A percentile compares a stretch with the other conserved stretches of the same genome.
Evolutionary conservation across 2,113 vertebrate species (phyloP).

Genomic region (Xiphorhynchus elegans): DNA sequence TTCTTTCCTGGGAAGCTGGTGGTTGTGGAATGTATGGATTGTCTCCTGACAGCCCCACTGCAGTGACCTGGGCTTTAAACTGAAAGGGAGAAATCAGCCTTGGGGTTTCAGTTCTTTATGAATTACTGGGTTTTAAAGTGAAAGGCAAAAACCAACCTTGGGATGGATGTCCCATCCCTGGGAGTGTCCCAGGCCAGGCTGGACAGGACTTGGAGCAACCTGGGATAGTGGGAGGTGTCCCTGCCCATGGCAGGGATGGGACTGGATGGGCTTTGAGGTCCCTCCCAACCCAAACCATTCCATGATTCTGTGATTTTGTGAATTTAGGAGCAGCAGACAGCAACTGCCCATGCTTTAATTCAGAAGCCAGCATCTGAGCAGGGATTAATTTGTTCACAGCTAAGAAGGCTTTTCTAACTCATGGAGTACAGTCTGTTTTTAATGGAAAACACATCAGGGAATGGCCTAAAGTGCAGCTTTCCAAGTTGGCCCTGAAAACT

Average conservation of each 20-base stretch:
- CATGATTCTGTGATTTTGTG: background rate
- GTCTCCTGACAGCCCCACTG: background rate
- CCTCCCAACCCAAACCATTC: background rate
- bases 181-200: background rate
- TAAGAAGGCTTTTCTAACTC: background rate
- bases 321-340: background rate
- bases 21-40: background rate
- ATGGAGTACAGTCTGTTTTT: accelerated
- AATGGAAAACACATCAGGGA: accelerated
- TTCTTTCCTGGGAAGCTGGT: background rate
- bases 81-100: background rate
- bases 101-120: background rate
- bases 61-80: background rate
- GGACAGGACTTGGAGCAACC: background rate
- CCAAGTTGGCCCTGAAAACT: background rate
- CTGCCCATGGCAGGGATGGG: background rate
- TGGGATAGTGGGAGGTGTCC: background rate
- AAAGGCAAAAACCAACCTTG: background rate
- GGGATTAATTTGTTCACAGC: background rate
- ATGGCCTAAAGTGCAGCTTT: background rate
- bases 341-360: background rate
- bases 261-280: background rate
- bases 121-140: background rate
- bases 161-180: background rate
- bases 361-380: background rate